Evolutionary conservation across 2,888 invertebrate species (phyloP).

Genomic region (Tuberolachnus salignus): DNA sequence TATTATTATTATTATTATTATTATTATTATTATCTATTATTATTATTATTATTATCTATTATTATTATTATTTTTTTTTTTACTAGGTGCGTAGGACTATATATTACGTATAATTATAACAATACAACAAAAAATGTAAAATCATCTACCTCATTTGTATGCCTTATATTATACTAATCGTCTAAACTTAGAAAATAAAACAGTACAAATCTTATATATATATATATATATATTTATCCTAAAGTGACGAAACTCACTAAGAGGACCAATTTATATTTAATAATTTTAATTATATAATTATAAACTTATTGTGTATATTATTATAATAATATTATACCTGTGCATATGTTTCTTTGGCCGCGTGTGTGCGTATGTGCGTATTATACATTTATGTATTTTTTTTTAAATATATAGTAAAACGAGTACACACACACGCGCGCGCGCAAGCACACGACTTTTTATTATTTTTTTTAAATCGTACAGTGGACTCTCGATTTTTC

Average conservation of each 20-base stretch:
- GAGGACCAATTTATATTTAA: slow-evolving; percentile 50
- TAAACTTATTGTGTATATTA: neutral
- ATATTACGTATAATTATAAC: slow-evolving; percentile 11
- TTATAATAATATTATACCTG: neutral
- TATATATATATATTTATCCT: no score
- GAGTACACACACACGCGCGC: neutral
- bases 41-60: slow-evolving; percentile 15
- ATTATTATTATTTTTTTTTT: slow-evolving; percentile 21
- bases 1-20: slow-evolving; percentile 9
- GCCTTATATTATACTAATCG: slow-evolving; percentile 48
- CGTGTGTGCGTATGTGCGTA: neutral
- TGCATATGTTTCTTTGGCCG: no score
- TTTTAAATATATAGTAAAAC: no score
- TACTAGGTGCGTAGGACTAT: slow-evolving; percentile 19
- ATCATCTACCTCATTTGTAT: slow-evolving; percentile 56
- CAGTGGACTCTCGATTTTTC: neutral
- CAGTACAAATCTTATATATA: slow-evolving; percentile 48
- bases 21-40: slow-evolving; percentile 13
- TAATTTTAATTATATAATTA: slow-evolving; percentile 25
- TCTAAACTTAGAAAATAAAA: slow-evolving; percentile 41
- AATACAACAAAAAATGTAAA: slow-evolving; percentile 31
- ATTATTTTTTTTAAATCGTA: no score
- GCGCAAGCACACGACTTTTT: neutral
- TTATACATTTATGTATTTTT: no score
- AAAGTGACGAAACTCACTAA: slow-evolving; percentile 46